phyloP scores from a whole-genome alignment of 2,888 invertebrate genomes.

The Himalopsyche kuldschensis region DNA sequence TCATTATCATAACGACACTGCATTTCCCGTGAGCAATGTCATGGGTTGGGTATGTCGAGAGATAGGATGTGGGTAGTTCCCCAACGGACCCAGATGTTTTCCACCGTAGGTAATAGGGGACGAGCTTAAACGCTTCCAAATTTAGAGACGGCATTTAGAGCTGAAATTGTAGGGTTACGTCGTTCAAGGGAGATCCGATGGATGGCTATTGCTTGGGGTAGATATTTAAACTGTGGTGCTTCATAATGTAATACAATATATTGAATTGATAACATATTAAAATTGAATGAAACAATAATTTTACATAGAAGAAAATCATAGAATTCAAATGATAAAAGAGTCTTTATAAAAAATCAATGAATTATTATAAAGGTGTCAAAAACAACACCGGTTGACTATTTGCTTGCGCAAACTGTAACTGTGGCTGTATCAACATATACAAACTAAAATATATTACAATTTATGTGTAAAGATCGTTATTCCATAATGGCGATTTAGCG shows the following conservation, averaged over 20 bases:
- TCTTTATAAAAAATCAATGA: too few relatives aligned
- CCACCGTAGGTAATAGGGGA: neutral
- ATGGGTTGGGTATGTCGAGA: neutral
- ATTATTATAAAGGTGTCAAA: too few relatives aligned
- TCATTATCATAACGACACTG: neutral
- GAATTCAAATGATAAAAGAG: too few relatives aligned
- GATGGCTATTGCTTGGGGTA: neutral
- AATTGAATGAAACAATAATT: too few relatives aligned
- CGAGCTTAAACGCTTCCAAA: constrained; percentile 1
- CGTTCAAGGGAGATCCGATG: neutral
- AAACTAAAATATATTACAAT: too few relatives aligned
- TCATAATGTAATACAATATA: neutral
- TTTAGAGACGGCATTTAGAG: neutral
- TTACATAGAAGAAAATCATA: too few relatives aligned
- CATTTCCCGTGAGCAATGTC: neutral
- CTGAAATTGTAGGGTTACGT: neutral
- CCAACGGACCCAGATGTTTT: neutral
- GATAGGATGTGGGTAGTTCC: neutral
- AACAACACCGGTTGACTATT: too few relatives aligned
- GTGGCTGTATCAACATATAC: too few relatives aligned
- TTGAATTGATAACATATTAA: too few relatives aligned
- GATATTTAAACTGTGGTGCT: neutral
- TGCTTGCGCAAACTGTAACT: too few relatives aligned
- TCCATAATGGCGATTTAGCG: too few relatives aligned
- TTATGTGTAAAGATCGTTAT: too few relatives aligned